phyloP scores from a whole-genome alignment of 2,888 invertebrate species.

The Leucophenga montana region DNA sequence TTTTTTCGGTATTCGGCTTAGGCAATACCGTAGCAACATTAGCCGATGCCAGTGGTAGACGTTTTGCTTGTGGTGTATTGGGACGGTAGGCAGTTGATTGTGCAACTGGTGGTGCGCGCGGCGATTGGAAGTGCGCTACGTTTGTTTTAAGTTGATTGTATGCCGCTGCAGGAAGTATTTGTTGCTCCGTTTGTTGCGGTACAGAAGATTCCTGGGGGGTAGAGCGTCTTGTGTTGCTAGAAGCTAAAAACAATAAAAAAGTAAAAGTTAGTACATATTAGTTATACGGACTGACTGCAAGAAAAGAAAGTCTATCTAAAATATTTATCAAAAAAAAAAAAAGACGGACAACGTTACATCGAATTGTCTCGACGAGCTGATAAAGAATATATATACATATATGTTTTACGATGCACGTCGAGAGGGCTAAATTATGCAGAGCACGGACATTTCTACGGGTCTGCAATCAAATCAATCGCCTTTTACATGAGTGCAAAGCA shows the following conservation, averaged over 20 bases:
- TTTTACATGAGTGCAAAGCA: not conserved
- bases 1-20: constrained; percentile 66
- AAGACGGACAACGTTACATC: too few species aligned
- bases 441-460: too few species aligned
- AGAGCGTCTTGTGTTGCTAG: constrained; percentile 38
- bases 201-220: constrained; percentile 31
- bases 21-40: constrained; percentile 29
- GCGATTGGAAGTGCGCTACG: constrained; percentile 47
- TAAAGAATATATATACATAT: too few species aligned
- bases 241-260: constrained; percentile 15
- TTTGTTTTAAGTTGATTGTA: constrained; percentile 28
- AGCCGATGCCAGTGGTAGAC: not conserved
- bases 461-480: too few species aligned
- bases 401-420: too few species aligned
- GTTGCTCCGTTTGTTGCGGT: not conserved
- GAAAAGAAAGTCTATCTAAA: too few species aligned
- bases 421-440: too few species aligned
- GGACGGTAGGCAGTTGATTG: constrained; percentile 63
- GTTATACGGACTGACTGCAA: too few species aligned
- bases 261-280: too few species aligned
- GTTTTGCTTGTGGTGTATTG: constrained; percentile 52
- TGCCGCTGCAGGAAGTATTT: constrained; percentile 21
- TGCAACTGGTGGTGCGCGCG: constrained; percentile 53
- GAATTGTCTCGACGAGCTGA: too few species aligned
- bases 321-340: too few species aligned